A percentile compares a stretch with the other conserved stretches of the same genome.
Evolutionary conservation across 2,113 vertebrate genomes (phyloP).

Genomic region (Rhagologus leucostigma): DNA sequence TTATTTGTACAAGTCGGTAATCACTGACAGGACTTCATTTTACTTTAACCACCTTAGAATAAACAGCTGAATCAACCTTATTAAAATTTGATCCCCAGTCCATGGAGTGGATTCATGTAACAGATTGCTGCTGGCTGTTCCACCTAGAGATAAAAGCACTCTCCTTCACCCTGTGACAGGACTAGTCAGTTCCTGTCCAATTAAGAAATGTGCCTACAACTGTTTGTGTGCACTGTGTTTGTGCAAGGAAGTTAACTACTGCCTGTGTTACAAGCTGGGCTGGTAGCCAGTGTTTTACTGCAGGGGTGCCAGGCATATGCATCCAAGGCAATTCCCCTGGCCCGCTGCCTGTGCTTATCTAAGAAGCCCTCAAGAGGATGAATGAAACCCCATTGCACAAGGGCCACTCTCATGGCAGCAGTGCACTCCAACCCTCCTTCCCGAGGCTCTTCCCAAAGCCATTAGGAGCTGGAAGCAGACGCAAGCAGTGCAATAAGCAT

Average conservation of each 20-base stretch:
- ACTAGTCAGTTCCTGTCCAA: neutral
- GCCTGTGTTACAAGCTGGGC: neutral
- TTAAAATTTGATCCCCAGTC: neutral
- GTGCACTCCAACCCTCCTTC: neutral
- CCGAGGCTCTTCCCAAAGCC: neutral
- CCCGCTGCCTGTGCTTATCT: neutral
- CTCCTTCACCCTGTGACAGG: neutral
- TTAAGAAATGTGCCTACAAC: neutral
- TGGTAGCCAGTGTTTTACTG: neutral
- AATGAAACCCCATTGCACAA: neutral
- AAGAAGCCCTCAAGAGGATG: neutral
- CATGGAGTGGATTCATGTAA: accelerated
- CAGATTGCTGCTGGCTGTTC: neutral
- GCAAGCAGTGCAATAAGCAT: neutral
- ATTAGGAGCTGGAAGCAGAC: neutral
- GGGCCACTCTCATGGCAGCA: neutral
- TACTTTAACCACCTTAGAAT: neutral
- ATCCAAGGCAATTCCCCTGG: neutral
- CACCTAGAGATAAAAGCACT: neutral
- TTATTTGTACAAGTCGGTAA: neutral
- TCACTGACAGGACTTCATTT: neutral
- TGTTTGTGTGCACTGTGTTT: neutral
- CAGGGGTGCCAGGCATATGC: neutral
- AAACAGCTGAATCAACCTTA: neutral
- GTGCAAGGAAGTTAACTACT: neutral